Evolutionary conservation across 1,140 invertebrate species (phyloP).

Genomic region (Meteorus sp.): DNA sequence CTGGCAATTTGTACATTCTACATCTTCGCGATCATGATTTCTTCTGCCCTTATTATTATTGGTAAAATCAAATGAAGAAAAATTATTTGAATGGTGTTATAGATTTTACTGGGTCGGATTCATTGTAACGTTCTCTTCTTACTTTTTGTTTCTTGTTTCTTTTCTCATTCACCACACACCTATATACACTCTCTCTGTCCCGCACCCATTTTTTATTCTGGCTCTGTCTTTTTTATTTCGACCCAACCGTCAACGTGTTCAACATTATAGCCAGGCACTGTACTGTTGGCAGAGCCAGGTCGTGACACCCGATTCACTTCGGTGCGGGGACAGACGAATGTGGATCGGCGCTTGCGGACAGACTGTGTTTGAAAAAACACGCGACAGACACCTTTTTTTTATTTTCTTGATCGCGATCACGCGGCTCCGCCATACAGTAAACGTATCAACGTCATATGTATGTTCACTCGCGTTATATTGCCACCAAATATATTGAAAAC

Average conservation of each 20-base stretch:
- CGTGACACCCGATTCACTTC: background rate
- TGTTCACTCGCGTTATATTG: conserved; percentile 3
- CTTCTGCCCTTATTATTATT: no score
- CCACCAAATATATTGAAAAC: background rate
- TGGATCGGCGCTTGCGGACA: conserved; percentile 17
- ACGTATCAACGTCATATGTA: background rate
- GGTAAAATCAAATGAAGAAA: no score
- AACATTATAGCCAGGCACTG: background rate
- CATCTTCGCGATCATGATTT: no score
- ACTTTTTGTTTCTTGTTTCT: background rate
- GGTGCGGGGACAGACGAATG: background rate
- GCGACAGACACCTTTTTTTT: conserved; percentile 19
- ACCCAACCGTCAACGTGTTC: conserved; percentile 17
- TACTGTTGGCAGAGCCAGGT: background rate
- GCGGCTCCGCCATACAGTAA: no score
- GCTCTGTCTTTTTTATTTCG: no score
- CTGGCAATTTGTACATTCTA: no score
- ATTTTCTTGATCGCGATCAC: no score
- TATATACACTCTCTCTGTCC: no score
- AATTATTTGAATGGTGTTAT: no score
- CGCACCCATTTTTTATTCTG: no score
- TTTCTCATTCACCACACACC: background rate
- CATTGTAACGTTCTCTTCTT: background rate
- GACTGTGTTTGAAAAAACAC: conserved; percentile 25
- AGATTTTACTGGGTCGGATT: conserved; percentile 15